Evolutionary conservation across 2,888 invertebrate species (phyloP).

Genomic region (Chrysopilus asiliformis): DNA sequence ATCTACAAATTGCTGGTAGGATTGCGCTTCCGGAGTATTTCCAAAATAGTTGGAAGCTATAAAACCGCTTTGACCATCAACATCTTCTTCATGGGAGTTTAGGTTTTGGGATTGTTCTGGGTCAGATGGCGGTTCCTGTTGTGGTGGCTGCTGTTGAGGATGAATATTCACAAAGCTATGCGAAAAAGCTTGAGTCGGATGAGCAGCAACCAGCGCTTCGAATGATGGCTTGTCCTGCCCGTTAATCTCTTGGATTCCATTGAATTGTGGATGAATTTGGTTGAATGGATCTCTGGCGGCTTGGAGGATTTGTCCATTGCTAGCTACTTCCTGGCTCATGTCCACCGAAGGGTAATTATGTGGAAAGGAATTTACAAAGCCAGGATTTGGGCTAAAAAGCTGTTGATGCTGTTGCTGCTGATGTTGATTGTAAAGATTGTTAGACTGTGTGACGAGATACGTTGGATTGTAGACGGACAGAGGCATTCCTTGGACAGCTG

Average conservation of each 20-base stretch:
- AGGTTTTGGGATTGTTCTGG: constrained; percentile 25
- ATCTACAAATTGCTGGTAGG: constrained; percentile 18
- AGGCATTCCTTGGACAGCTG: constrained; percentile 24
- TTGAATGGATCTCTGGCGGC: constrained; percentile 27
- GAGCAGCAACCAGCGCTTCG: constrained; percentile 29
- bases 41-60: constrained; percentile 32
- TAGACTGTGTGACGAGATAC: constrained; percentile 34
- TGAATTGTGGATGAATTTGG: constrained; percentile 26
- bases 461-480: constrained; percentile 33
- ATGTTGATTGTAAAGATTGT: constrained; percentile 32
- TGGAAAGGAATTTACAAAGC: constrained; percentile 34
- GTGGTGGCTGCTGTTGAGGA: constrained; percentile 17
- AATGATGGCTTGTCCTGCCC: constrained; percentile 20
- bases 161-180: constrained; percentile 8
- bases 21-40: constrained; percentile 9
- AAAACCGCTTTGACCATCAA: constrained; percentile 27
- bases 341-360: constrained; percentile 23
- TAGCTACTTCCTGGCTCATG: constrained; percentile 31
- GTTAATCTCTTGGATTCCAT: constrained; percentile 13
- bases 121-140: no score
- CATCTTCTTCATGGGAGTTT: constrained; percentile 22
- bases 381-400: constrained; percentile 42
- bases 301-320: constrained; percentile 32
- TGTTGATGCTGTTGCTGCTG: constrained; percentile 29
- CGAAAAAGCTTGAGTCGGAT: constrained; percentile 14